These are phyloP conservation scores for Thamnophis elegans DNA, from an alignment of 2,797 vertebrate species.

Conservation along the genomic window DNA sequence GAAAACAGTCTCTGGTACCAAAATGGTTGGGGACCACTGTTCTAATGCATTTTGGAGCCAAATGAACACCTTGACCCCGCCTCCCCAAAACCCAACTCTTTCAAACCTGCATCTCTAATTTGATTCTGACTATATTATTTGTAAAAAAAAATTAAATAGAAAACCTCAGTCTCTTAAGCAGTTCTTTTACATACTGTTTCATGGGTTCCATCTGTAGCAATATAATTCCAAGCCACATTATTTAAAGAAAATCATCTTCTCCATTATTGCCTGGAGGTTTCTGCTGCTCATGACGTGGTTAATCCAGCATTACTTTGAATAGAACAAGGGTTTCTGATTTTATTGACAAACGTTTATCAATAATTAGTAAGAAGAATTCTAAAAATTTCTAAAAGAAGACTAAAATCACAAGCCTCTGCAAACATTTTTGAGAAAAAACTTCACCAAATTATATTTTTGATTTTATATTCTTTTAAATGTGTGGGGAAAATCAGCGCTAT, in stretches of 20 bases:
- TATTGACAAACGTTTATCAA: background rate
- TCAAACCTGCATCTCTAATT: background rate
- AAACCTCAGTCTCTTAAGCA: background rate
- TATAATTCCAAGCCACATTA: background rate
- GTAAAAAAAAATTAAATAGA: background rate
- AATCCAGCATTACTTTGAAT: background rate
- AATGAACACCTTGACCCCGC: background rate
- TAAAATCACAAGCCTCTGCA: background rate
- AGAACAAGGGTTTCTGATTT: background rate
- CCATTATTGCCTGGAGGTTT: background rate
- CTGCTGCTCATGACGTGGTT: background rate
- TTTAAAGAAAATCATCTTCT: slow-evolving; percentile 10
- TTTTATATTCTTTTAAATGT: slow-evolving; percentile 20
- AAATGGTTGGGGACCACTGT: too few species aligned
- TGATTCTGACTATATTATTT: background rate
- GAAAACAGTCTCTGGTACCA: too few species aligned
- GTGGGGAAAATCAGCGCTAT: slow-evolving; percentile 40
- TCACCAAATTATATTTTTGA: background rate
- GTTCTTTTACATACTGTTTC: background rate
- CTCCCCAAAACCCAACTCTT: too few species aligned
- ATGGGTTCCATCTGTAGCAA: slow-evolving; percentile 2
- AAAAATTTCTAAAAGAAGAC: slow-evolving; percentile 36
- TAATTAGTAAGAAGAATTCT: slow-evolving; percentile 27
- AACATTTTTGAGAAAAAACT: background rate
- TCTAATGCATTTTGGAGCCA: background rate